Conservation (phyloP, 1,140 invertebrate genomes). For the Leptinotarsa undecemlineata region DNA sequence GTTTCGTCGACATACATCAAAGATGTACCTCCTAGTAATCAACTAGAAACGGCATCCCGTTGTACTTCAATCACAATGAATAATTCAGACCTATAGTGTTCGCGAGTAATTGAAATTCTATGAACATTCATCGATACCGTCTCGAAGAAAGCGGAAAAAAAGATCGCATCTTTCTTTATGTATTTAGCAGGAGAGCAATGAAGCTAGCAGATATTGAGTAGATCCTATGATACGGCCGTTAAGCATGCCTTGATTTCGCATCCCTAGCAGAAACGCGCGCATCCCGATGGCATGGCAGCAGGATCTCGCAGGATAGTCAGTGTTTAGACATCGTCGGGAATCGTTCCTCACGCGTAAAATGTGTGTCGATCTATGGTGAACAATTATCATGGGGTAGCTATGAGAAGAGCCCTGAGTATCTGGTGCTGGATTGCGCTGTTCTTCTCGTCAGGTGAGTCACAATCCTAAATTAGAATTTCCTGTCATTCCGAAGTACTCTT, state of each 20-base stretch:
- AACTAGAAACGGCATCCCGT: background rate
- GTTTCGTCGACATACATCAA: too few species aligned
- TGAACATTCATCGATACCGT: constrained; percentile 5
- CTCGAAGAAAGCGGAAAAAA: constrained; percentile 5
- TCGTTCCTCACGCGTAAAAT: constrained; percentile 20
- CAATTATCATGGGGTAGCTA: constrained; percentile 42
- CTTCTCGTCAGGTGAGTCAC: constrained; percentile 36
- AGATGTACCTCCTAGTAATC: too few species aligned
- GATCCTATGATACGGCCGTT: constrained; percentile 37
- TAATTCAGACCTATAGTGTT: background rate
- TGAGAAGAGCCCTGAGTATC: constrained; percentile 35
- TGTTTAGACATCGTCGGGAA: constrained; percentile 39
- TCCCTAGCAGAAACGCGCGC: constrained; percentile 39
- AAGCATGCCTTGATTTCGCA: constrained; percentile 41
- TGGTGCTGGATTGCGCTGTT: constrained; percentile 45
- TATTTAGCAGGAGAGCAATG: constrained; percentile 22
- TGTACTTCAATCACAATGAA: background rate
- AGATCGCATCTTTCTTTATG: constrained; percentile 18
- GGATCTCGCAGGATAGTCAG: constrained; percentile 39
- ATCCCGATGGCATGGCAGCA: constrained; percentile 42
- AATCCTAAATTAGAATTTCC: background rate
- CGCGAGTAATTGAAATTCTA: constrained; percentile 3
- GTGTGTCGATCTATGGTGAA: constrained; percentile 36
- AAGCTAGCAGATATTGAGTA: constrained; percentile 33
- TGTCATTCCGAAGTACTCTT: background rate